Conservation (phyloP, 2,888 invertebrate genomes). For the Selenia dentaria region DNA sequence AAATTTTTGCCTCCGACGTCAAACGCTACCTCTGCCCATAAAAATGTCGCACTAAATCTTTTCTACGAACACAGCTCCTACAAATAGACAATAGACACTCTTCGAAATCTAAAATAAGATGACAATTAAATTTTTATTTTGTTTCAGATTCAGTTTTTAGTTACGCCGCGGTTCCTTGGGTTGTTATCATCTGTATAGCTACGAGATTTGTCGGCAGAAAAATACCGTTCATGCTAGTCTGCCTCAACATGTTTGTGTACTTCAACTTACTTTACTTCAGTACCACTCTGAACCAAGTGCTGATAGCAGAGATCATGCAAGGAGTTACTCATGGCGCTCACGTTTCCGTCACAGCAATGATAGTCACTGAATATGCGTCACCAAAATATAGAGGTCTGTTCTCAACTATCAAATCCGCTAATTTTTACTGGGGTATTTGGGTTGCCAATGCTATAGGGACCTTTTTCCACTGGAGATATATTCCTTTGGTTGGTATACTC, state of each 20-base stretch:
- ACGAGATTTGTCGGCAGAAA: conserved; percentile 31
- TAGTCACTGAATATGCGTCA: conserved; percentile 34
- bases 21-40: too few species aligned
- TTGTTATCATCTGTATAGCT: conserved; percentile 29
- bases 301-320: conserved; percentile 5
- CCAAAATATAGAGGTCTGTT: conserved; percentile 34
- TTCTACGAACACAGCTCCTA: too few species aligned
- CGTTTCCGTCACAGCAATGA: conserved; percentile 22
- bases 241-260: conserved; percentile 18
- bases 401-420: conserved; percentile 35
- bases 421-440: conserved; percentile 38
- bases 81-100: too few species aligned
- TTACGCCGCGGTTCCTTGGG: conserved; percentile 35
- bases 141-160: conserved; percentile 40
- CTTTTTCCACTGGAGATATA: conserved; percentile 35
- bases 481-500: conserved; percentile 27
- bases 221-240: conserved; percentile 26
- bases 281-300: neutral
- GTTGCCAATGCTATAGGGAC: conserved; percentile 39
- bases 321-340: neutral
- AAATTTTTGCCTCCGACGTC: too few species aligned
- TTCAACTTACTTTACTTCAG: conserved; percentile 16
- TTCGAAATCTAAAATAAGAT: too few species aligned
- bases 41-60: too few species aligned
- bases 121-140: conserved; percentile 1